A percentile compares a stretch with the other conserved stretches of the same genome.
Conservation (phyloP, 2,888 invertebrate species). For the Thecophora atra region DNA sequence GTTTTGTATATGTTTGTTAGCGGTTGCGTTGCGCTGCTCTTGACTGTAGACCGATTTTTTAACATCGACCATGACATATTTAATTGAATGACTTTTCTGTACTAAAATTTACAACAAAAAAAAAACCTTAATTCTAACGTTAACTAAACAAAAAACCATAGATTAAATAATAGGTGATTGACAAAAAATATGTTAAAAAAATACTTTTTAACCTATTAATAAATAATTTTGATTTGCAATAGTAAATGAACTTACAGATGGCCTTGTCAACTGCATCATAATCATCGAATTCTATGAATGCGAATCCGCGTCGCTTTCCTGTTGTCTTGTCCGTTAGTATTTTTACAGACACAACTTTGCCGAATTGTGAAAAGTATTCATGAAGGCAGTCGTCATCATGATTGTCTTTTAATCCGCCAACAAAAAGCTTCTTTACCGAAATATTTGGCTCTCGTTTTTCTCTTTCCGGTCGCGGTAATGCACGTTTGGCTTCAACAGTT, state of each 20-base stretch:
- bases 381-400: constrained; percentile 88
- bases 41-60: constrained; percentile 83
- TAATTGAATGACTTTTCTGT: constrained; percentile 82
- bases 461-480: constrained; percentile 91
- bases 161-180: too few species aligned
- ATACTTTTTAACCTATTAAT: too few species aligned
- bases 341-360: constrained; percentile 82
- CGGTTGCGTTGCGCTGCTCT: constrained; percentile 39
- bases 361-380: constrained; percentile 83
- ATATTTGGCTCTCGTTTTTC: constrained; percentile 90
- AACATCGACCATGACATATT: constrained; percentile 86
- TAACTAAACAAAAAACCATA: too few species aligned
- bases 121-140: constrained; percentile 46
- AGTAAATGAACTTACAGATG: constrained; percentile 76
- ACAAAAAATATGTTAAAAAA: too few species aligned
- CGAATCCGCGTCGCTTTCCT: constrained; percentile 94
- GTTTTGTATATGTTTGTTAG: constrained; percentile 7
- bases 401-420: constrained; percentile 93
- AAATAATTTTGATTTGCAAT: too few species aligned
- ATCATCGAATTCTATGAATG: constrained; percentile 96
- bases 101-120: constrained; percentile 65
- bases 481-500: constrained; percentile 95
- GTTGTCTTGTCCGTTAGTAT: constrained; percentile 92
- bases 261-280: constrained; percentile 97
- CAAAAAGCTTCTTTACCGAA: constrained; percentile 93